These are phyloP conservation scores for Pluvialis apricaria DNA, from an alignment of 2,113 vertebrate species.

Conservation along the genomic window DNA sequence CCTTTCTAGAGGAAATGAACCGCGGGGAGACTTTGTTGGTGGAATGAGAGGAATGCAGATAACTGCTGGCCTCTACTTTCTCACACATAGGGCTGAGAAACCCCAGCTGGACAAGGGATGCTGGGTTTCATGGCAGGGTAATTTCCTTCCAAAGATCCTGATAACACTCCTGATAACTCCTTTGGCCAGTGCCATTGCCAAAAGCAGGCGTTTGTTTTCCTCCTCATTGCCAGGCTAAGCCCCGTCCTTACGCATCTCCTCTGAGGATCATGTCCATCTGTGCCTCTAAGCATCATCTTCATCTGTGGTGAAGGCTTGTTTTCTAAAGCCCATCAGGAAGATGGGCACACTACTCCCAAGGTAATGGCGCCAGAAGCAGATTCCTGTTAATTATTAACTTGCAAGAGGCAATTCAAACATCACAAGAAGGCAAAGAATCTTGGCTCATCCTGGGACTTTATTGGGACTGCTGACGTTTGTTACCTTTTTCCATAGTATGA, in stretches of 20 bases:
- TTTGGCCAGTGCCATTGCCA: neutral
- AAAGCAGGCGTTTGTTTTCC: neutral
- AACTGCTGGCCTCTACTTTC: slow-evolving; percentile 35
- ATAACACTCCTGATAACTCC: neutral
- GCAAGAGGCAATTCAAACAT: neutral
- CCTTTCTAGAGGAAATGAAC: slow-evolving; percentile 62
- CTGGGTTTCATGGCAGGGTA: neutral
- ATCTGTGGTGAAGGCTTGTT: neutral
- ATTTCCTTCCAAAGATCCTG: slow-evolving; percentile 9
- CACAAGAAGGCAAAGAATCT: neutral
- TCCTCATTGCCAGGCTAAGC: neutral
- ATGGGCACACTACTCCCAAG: neutral
- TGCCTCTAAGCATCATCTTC: neutral
- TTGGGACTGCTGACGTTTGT: neutral
- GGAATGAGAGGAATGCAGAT: slow-evolving; percentile 65
- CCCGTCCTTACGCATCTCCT: neutral
- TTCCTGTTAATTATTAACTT: neutral
- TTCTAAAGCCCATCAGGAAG: neutral
- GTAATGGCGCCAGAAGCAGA: neutral
- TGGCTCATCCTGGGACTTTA: neutral
- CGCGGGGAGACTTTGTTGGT: slow-evolving; percentile 15
- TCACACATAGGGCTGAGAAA: neutral
- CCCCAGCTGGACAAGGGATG: neutral
- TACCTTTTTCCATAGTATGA: neutral
- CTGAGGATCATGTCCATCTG: neutral